These are phyloP conservation scores for Anableps anableps DNA, from an alignment of 2,797 vertebrate genomes.

Conservation along the genomic window DNA sequence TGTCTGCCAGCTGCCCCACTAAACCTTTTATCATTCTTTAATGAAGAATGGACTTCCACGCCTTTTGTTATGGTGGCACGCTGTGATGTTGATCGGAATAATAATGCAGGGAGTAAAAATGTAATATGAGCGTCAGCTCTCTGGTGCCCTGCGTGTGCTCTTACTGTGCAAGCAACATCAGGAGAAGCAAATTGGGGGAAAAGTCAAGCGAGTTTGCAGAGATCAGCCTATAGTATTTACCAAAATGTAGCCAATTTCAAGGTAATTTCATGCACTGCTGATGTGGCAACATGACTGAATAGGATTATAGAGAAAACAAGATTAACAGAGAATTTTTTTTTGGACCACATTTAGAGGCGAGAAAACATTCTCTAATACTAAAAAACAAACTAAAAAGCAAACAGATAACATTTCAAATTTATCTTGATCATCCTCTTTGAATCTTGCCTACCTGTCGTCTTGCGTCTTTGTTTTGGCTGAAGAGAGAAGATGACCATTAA, in stretches of 20 bases:
- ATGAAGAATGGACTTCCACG: slow-evolving; percentile 39
- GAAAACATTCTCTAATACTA: neutral
- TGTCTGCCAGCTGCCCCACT: slow-evolving; percentile 48
- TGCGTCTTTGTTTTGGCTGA: slow-evolving; percentile 75
- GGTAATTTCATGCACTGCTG: slow-evolving; percentile 77
- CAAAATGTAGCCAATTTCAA: slow-evolving; percentile 34
- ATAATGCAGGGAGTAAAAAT: slow-evolving; percentile 39
- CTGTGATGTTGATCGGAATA: slow-evolving; percentile 44
- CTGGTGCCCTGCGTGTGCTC: slow-evolving; percentile 24
- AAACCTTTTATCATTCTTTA: slow-evolving; percentile 65
- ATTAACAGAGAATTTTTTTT: slow-evolving; percentile 40
- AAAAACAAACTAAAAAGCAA: neutral
- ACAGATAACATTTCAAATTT: neutral
- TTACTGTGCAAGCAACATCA: slow-evolving; percentile 51
- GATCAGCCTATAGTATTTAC: slow-evolving; percentile 37
- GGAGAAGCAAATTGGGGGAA: slow-evolving; percentile 37
- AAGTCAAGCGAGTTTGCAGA: slow-evolving; percentile 47
- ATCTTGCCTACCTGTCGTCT: slow-evolving; percentile 71
- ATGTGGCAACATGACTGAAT: slow-evolving; percentile 54
- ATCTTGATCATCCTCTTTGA: neutral
- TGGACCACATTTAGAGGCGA: slow-evolving; percentile 6
- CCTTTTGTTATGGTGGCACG: slow-evolving; percentile 52
- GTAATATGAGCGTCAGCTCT: slow-evolving; percentile 49
- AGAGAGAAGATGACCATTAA: slow-evolving; percentile 79
- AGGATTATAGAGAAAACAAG: slow-evolving; percentile 45